Evolutionary conservation across 2,888 invertebrate genomes (phyloP), one percentile per base, ranked within the genome.

Genomic region (Napeogenes sylphis): DNA sequence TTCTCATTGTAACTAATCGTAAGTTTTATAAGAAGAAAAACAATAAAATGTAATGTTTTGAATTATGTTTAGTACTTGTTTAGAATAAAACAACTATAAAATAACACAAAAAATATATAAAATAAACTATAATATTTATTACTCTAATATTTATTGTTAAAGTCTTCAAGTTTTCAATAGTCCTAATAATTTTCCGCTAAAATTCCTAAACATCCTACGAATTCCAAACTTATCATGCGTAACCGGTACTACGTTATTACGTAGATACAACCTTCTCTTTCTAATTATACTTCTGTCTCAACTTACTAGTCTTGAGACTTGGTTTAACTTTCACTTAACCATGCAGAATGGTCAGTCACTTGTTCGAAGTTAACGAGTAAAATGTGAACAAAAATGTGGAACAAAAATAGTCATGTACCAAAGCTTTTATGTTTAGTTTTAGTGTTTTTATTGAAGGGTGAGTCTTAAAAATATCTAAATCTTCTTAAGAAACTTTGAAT

Each of bases 301-400:
- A 65, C 78, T 75, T 62, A 55, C 73, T 78, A 81, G 79, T 79
- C 73, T 70, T 73, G 71, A 71, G 62, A 67, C 68, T 62, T 65
- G 69, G 64, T 65, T 56, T 62, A 64, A 62, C 89, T 89, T 90
- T 88, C 89, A 88, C 88, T 87, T 78, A 73, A 62, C 46, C 59
- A 63, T 59, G 63, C 66, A 45, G 58, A 64, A 68, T 65, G 63
- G 63, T 67, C 35, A 51, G 35, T 51, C 57, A 64, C 65, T 45
- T 60, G 56, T 58, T 55, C 30, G 54, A 61, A 59, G 62, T 64
- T 61, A 55, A 45, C 32, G 60, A 68, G 45, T 61, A 71, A 70
- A 68, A 76, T 74, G 73, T 74, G 59, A 68, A 65, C 47, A 56
- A 73, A 77, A 76, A 82, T 80, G 82, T 78, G 74, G 71, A 77